phyloP scores from a whole-genome alignment of 2,113 vertebrate genomes.

The Amazona guildingii region DNA sequence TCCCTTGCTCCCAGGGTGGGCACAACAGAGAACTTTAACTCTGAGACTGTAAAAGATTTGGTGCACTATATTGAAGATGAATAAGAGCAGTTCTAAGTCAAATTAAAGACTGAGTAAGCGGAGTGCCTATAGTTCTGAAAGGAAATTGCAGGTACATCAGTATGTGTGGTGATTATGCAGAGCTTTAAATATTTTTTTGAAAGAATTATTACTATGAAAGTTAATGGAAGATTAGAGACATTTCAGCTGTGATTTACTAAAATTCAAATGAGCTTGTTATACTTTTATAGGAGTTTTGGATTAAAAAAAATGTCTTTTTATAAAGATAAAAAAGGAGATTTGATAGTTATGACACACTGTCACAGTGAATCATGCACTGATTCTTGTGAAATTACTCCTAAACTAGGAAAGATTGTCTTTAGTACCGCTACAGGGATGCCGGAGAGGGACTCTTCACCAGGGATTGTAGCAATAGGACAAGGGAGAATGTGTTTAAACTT shows the following conservation, averaged over 20 bases:
- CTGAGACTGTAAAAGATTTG: not conserved
- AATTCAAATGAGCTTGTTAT: not conserved
- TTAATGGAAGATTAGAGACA: not conserved
- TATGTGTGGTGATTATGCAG: not conserved
- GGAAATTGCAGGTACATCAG: not conserved
- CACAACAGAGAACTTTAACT: not conserved
- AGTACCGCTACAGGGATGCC: not conserved
- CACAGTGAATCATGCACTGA: not conserved
- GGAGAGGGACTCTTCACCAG: not conserved
- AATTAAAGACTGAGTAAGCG: not conserved
- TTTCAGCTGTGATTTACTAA: not conserved
- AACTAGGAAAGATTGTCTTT: not conserved
- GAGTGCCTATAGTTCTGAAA: not conserved
- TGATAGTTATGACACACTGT: not conserved
- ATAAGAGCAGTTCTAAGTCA: not conserved
- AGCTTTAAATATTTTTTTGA: not conserved
- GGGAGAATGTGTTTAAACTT: not conserved
- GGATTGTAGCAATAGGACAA: not conserved
- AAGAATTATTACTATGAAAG: not conserved
- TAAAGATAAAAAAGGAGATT: not conserved
- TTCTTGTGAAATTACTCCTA: not conserved
- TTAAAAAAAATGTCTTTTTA: not conserved
- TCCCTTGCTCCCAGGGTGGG: not conserved
- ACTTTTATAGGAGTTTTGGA: not conserved
- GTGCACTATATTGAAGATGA: not conserved